Evolutionary conservation across 2,113 vertebrate genomes (phyloP), one percentile per base, ranked within the genome.

Genomic region (Typhlomys cinereus): DNA sequence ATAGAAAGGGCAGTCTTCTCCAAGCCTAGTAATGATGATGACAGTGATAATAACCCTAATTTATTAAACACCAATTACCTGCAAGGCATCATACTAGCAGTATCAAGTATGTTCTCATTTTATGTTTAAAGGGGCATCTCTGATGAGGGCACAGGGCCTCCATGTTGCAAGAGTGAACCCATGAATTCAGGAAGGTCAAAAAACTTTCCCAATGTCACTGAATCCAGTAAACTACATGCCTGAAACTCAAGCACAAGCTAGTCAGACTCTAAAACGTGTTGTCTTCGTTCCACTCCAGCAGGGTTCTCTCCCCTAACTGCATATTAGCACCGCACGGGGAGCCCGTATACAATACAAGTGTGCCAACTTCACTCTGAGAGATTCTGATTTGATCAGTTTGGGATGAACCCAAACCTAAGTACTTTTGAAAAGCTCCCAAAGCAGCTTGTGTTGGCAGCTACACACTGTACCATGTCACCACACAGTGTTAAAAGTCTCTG

Each of bases 1-100:
- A 31, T 3, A 81, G 44, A 84, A 93, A 27, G n/a, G 41, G 74
- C 50, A 48, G 48, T 75, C 79, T 80, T 90, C 69, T 92, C 46
- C 27, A 61, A 73, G 70, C 27, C 90, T 84, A 84, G 69, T 85
- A 91, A 92, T 84, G 59, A 83, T 76, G 82, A 92, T 78, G 70
- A 84, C 36, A 36, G 57, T 61, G 80, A 90, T 92, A 84, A 93
- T 78, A 67, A 69, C 48, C 31, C 70, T 80, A 86, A 85, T 73
- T 96, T 86, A 90, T 81, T 80, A 84, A 76, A 89, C 17, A 59
- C 20, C 61, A 92, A 46, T 84, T 80, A 69, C 41, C 57, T 81
- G 6, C 23, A 0, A 79, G 34, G 34, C 44, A 50, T 82, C 25
- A 6, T 31, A 18, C 50, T 25, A 67, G 57, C 69, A 74, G 9